phyloP scores from a whole-genome alignment of 2,888 invertebrate species.

The Drosophila macrospina region DNA sequence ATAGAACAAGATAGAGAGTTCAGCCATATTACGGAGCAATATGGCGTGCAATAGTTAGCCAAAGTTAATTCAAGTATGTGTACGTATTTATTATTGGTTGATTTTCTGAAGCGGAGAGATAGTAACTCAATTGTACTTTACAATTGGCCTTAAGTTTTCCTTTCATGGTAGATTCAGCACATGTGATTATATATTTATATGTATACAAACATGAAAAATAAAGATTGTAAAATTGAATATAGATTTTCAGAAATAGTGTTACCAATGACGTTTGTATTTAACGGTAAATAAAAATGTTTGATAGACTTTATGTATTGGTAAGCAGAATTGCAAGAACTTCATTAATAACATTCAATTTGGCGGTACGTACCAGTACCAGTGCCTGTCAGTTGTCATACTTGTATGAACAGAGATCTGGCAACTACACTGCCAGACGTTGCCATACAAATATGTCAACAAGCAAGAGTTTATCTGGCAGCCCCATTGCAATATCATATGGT shows the following conservation, averaged over 20 bases:
- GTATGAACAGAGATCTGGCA: slow-evolving; percentile 28
- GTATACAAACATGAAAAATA: slow-evolving; percentile 64
- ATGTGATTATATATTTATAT: slow-evolving; percentile 67
- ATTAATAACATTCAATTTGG: background rate
- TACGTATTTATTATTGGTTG: slow-evolving; percentile 51
- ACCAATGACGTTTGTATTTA: too few relatives aligned
- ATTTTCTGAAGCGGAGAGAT: slow-evolving; percentile 38
- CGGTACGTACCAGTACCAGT: background rate
- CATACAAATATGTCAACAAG: slow-evolving; percentile 19
- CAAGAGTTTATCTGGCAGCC: slow-evolving; percentile 39
- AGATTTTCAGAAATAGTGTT: too few relatives aligned
- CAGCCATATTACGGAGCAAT: slow-evolving; percentile 32
- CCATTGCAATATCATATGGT: slow-evolving; percentile 5
- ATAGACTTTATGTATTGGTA: too few relatives aligned
- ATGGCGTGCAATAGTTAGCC: slow-evolving; percentile 76
- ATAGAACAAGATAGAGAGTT: slow-evolving; percentile 13
- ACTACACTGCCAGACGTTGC: slow-evolving; percentile 32
- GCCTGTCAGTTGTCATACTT: background rate
- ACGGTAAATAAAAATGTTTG: background rate
- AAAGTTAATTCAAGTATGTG: slow-evolving; percentile 66
- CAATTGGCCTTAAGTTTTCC: slow-evolving; percentile 58
- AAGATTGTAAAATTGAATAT: slow-evolving; percentile 34
- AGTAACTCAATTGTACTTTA: slow-evolving; percentile 42
- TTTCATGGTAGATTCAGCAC: slow-evolving; percentile 69
- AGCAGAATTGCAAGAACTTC: too few relatives aligned